phyloP scores from a whole-genome alignment of 1,140 invertebrate genomes.

The Potamilus streckersoni region DNA sequence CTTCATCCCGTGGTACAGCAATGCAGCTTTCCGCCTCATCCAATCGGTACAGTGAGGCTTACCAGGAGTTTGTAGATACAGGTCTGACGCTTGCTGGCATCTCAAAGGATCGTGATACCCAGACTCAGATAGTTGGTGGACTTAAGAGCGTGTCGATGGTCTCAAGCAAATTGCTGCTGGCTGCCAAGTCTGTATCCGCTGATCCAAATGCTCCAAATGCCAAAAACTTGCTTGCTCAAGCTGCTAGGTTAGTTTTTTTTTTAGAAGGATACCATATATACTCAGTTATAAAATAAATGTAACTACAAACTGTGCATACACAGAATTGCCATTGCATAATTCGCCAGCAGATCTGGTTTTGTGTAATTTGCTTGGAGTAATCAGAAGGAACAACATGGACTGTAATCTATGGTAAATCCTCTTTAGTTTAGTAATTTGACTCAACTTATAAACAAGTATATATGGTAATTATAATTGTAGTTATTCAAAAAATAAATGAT shows the following conservation, averaged over 20 bases:
- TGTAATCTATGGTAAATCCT: too few species aligned
- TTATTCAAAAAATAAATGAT: too few species aligned
- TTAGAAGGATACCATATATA: too few species aligned
- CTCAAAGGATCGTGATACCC: conserved; percentile 58
- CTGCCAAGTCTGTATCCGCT: conserved; percentile 88
- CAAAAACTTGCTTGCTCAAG: conserved; percentile 87
- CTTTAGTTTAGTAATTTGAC: too few species aligned
- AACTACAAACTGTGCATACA: too few species aligned
- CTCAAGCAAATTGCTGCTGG: conserved; percentile 87
- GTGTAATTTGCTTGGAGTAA: too few species aligned
- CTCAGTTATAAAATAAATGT: too few species aligned
- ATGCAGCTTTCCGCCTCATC: conserved; percentile 80
- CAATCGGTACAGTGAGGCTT: conserved; percentile 81
- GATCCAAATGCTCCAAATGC: conserved; percentile 91
- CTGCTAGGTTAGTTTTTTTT: conserved; percentile 75
- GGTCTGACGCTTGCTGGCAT: conserved; percentile 54
- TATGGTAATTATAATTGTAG: too few species aligned
- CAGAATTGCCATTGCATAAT: too few species aligned
- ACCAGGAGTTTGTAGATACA: conserved; percentile 75
- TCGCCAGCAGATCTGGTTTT: too few species aligned
- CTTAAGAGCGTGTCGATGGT: conserved; percentile 88
- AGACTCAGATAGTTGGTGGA: conserved; percentile 80
- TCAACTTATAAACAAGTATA: too few species aligned
- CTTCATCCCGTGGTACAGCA: conserved; percentile 74
- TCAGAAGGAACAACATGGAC: too few species aligned